phyloP scores from a whole-genome alignment of 2,888 invertebrate genomes.

The Luperina testacea region DNA sequence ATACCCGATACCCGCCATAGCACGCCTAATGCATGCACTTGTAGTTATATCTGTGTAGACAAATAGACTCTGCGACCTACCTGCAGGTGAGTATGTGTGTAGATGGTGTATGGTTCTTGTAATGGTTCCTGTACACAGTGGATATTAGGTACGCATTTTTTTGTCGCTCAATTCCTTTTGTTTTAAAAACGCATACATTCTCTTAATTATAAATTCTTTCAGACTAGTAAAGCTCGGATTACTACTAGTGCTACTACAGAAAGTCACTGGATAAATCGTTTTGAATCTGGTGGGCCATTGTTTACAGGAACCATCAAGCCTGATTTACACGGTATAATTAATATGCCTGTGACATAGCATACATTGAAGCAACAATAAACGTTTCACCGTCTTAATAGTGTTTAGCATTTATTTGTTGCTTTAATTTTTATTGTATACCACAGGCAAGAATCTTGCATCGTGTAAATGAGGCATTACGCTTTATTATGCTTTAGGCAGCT shows the following conservation, averaged over 20 bases:
- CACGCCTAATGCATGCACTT: conserved; percentile 77
- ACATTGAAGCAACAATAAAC: background rate
- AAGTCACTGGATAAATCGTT: background rate
- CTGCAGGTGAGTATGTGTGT: conserved; percentile 50
- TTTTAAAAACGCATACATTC: background rate
- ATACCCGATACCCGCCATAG: conserved; percentile 66
- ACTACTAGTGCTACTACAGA: background rate
- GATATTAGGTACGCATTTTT: background rate
- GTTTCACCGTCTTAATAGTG: background rate
- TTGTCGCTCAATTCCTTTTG: background rate
- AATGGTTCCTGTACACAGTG: conserved; percentile 34
- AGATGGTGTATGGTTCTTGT: conserved; percentile 50
- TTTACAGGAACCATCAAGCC: conserved; percentile 18
- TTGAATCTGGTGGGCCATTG: background rate
- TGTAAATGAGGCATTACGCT: conserved; percentile 27
- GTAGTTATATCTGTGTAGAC: conserved; percentile 66
- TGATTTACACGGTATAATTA: background rate
- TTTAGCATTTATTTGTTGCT: background rate
- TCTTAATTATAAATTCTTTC: background rate
- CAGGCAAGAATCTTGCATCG: background rate
- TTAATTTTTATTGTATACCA: background rate
- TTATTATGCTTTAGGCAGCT: conserved; percentile 51
- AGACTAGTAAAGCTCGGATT: background rate
- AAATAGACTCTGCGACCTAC: conserved; percentile 36
- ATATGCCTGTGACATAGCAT: background rate